Evolutionary conservation across 2,113 vertebrate genomes (phyloP).

Genomic region (Rissa tridactyla): DNA sequence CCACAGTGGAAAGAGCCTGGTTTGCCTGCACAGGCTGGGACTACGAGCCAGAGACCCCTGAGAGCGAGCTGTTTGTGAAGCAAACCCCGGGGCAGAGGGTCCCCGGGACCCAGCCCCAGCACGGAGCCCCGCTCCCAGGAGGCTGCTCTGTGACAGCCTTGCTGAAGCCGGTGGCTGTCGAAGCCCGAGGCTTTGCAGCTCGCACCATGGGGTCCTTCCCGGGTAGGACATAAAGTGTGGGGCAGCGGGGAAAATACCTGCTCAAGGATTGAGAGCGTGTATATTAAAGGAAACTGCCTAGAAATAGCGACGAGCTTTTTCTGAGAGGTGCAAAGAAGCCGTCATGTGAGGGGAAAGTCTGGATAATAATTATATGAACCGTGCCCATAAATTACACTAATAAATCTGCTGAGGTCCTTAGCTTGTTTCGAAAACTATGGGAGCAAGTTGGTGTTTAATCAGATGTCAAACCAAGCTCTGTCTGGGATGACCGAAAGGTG

Average conservation of each 20-base stretch:
- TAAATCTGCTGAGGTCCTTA: not conserved
- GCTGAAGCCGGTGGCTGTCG: not conserved
- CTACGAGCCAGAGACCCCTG: too few species aligned
- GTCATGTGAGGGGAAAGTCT: not conserved
- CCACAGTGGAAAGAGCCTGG: not conserved
- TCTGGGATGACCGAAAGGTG: too few species aligned
- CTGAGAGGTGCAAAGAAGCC: not conserved
- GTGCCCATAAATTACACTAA: not conserved
- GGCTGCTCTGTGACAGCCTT: not conserved
- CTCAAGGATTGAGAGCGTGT: not conserved
- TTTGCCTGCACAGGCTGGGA: not conserved
- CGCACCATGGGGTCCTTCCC: fast-evolving
- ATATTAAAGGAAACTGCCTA: not conserved
- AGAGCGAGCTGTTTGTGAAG: not conserved
- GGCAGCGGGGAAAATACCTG: not conserved
- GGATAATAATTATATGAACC: not conserved
- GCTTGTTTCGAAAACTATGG: not conserved
- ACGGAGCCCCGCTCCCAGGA: not conserved
- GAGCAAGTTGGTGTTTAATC: not conserved
- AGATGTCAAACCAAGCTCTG: not conserved
- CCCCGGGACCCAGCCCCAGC: not conserved
- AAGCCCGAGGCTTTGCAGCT: not conserved
- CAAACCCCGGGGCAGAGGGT: too few species aligned
- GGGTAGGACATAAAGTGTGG: not conserved
- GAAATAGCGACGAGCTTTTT: not conserved